Conservation (phyloP, 2,797 vertebrate species). For the Squalus acanthias region DNA sequence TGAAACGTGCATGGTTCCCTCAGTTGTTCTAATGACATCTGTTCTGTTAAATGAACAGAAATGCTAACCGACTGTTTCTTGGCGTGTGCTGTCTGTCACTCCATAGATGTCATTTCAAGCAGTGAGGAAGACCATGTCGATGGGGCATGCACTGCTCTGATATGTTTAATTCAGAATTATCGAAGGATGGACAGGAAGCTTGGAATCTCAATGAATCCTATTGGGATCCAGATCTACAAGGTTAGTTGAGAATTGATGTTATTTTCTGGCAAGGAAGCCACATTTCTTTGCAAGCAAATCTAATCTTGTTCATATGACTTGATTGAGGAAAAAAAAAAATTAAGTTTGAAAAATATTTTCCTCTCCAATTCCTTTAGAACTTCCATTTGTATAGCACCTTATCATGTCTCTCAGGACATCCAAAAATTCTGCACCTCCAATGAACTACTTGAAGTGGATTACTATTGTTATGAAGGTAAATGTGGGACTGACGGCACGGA, state of each 20-base stretch:
- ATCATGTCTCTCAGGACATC: background rate
- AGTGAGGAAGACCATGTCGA: slow-evolving; percentile 4
- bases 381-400: background rate
- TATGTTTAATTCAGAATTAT: slow-evolving; percentile 37
- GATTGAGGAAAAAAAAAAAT: background rate
- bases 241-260: background rate
- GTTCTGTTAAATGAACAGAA: background rate
- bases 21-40: background rate
- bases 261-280: background rate
- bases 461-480: background rate
- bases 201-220: slow-evolving; percentile 24
- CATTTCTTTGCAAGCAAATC: background rate
- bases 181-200: slow-evolving; percentile 24
- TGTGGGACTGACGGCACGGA: background rate
- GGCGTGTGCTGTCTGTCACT: background rate
- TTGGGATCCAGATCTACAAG: slow-evolving; percentile 35
- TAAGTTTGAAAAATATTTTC: background rate
- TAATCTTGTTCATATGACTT: background rate
- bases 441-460: background rate
- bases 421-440: background rate
- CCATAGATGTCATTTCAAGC: background rate
- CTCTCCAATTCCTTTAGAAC: background rate
- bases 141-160: slow-evolving; percentile 14
- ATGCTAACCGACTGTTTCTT: background rate
- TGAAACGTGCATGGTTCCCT: background rate